Percentiles rank a stretch among this genome's conserved stretches.
phyloP scores from a whole-genome alignment of 2,888 invertebrate species.

The Diplolepis rosae region DNA sequence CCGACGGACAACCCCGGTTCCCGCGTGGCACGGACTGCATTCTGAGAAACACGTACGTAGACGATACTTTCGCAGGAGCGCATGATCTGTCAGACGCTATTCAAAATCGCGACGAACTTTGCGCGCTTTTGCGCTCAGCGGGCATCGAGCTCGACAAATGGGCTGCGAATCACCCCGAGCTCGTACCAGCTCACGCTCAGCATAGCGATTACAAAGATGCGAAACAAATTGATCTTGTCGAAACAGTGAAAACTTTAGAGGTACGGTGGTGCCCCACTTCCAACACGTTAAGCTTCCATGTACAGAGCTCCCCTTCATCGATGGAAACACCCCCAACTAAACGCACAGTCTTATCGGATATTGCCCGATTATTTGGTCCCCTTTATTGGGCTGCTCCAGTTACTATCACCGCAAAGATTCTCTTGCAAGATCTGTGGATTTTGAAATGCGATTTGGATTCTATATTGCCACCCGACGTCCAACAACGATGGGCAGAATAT shows the following conservation, averaged over 20 bases:
- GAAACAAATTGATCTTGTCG: slow-evolving; percentile 26
- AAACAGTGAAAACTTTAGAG: slow-evolving; percentile 32
- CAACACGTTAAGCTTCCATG: slow-evolving; percentile 28
- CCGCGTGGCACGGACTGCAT: neutral
- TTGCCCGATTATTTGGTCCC: slow-evolving; percentile 40
- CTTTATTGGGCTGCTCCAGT: slow-evolving; percentile 40
- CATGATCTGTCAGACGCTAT: slow-evolving; percentile 11
- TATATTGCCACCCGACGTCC: slow-evolving; percentile 16
- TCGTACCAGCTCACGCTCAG: neutral
- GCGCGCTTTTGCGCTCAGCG: neutral
- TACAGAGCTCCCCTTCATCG: neutral
- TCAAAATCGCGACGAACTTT: slow-evolving; percentile 7
- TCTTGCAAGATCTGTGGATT: slow-evolving; percentile 41
- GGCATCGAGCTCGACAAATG: slow-evolving; percentile 35
- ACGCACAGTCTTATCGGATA: slow-evolving; percentile 28
- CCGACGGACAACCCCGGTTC: neutral
- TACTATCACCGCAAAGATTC: slow-evolving; percentile 37
- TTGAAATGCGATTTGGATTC: slow-evolving; percentile 37
- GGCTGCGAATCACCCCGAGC: slow-evolving; percentile 29
- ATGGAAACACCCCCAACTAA: slow-evolving; percentile 30
- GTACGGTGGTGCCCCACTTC: slow-evolving; percentile 28
- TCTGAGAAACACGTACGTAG: slow-evolving; percentile 11
- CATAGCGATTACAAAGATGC: neutral
- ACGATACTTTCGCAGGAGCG: slow-evolving; percentile 31
- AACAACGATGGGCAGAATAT: slow-evolving; percentile 31